Base-by-base conservation (phyloP, 64 coral and sea anemone species). In the Montipora efflorescens region DNA sequence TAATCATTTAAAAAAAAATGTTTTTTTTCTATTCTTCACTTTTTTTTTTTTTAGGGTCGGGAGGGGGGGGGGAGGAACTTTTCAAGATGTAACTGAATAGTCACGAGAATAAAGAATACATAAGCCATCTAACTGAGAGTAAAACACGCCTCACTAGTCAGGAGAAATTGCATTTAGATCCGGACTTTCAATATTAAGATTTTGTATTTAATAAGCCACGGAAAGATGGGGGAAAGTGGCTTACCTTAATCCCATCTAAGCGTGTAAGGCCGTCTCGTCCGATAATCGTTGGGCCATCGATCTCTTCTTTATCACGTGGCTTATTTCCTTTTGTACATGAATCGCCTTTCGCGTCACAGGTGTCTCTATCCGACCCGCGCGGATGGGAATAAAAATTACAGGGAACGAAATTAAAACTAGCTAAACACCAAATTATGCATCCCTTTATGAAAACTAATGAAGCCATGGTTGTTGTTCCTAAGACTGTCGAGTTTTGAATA, bases 191-290 rank as follows among this genome's bases (percentile, higher is more conserved):
- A 36, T 36, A 36, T 36, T 36, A 36, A 36, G 28, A 36, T 1
- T 36, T 36, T 36, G 1, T 36, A 36, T 36, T 36, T 36, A 36
- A 36, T 36, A 78, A 78, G 15, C 44, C 49, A 16, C 47, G 44
- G 8, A 49, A 19, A 49, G 15, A 49, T 49, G 0, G 49, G 22
- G 7, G 21, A 14, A 49, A 86, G 3, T 12, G 5, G 2, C 62
- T 72, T 86, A 86, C 82, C 82, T 72, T 86, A 9, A 86, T 22
- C 1, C 82, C 82, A 50, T 86, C 82, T 11, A 86, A 22, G 21
- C 82, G 47, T 13, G 46, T 86, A 5, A 86, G 66, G 49, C 82
- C 82, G 9, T 12, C n/a, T 51, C 82, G 14, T 49, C 82, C 82
- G 13, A 86, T 18, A 72, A 86, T 70, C 20, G 82, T 86, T 8